Conservation (phyloP, 2,113 vertebrate genomes). For the Lipotes vexillifer region DNA sequence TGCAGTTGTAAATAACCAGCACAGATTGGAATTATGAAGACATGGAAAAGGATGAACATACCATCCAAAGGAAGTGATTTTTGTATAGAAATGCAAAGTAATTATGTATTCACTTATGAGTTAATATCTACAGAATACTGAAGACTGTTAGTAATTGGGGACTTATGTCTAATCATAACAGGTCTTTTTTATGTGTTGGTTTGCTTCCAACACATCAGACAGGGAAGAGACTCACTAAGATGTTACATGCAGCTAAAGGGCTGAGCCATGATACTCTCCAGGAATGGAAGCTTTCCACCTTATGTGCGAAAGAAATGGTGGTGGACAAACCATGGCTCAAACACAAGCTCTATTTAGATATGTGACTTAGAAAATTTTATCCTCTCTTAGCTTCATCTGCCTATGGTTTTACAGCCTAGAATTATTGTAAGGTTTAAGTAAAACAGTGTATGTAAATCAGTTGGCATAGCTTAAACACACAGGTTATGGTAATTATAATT, state of each 20-base stretch:
- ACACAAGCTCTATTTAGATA: not conserved
- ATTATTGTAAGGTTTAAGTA: not conserved
- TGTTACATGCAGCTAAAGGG: not conserved
- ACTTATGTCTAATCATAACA: not conserved
- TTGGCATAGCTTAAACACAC: not conserved
- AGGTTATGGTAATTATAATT: not conserved
- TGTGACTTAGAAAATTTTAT: not conserved
- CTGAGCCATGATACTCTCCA: not conserved
- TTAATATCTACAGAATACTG: not conserved
- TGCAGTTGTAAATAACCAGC: not conserved
- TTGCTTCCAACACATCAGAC: not conserved
- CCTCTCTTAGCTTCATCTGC: not conserved
- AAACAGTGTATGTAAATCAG: not conserved
- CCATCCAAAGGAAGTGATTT: not conserved
- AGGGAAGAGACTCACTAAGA: not conserved
- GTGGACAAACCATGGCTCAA: not conserved
- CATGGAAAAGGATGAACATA: not conserved
- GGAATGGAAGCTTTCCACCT: not conserved
- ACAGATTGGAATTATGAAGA: not conserved
- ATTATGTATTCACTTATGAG: not conserved
- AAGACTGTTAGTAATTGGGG: not conserved
- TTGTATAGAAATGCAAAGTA: not conserved
- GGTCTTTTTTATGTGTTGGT: not conserved
- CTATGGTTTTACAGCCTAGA: not conserved
- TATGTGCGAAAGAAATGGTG: not conserved